These are phyloP conservation scores for Dicycla oo DNA, from an alignment of 2,888 invertebrate genomes.

Conservation along the genomic window DNA sequence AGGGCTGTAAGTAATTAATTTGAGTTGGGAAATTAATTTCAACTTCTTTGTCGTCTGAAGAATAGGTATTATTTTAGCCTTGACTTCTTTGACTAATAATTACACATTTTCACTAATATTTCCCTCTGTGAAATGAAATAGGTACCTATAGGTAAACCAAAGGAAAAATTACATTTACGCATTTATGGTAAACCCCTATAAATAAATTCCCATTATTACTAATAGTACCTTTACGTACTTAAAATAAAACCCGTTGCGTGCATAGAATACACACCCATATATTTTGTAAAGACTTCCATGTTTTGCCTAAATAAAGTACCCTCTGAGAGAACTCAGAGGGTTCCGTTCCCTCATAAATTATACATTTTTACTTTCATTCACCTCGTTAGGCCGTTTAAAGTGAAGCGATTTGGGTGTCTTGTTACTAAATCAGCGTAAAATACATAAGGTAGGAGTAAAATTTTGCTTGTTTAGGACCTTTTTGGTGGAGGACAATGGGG, in stretches of 20 bases:
- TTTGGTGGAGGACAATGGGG: not conserved
- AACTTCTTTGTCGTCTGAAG: too few species aligned
- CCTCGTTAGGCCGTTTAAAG: slow-evolving; percentile 51
- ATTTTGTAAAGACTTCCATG: slow-evolving; percentile 25
- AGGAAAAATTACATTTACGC: not conserved
- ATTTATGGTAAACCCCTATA: not conserved
- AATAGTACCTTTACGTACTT: slow-evolving; percentile 7
- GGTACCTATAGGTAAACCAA: not conserved
- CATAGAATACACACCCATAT: slow-evolving; percentile 28
- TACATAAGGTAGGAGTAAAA: not conserved
- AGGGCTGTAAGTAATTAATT: not conserved
- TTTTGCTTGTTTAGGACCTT: slow-evolving; percentile 6
- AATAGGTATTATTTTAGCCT: not conserved
- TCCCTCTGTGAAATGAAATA: not conserved
- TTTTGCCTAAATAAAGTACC: slow-evolving; percentile 41
- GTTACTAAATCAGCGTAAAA: slow-evolving; percentile 42
- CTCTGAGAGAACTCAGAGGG: slow-evolving; percentile 28
- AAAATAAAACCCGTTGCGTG: slow-evolving; percentile 32
- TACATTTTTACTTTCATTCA: slow-evolving; percentile 55
- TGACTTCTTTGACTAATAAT: not conserved
- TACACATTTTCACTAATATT: not conserved
- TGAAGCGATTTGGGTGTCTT: slow-evolving; percentile 52
- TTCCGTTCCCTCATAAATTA: slow-evolving; percentile 55
- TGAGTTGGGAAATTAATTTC: not conserved
- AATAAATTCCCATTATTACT: slow-evolving; percentile 12